Evolutionary conservation across 2,797 vertebrate species (phyloP), one percentile per base, ranked within the genome.

Genomic region (Enteromius treurensis): DNA sequence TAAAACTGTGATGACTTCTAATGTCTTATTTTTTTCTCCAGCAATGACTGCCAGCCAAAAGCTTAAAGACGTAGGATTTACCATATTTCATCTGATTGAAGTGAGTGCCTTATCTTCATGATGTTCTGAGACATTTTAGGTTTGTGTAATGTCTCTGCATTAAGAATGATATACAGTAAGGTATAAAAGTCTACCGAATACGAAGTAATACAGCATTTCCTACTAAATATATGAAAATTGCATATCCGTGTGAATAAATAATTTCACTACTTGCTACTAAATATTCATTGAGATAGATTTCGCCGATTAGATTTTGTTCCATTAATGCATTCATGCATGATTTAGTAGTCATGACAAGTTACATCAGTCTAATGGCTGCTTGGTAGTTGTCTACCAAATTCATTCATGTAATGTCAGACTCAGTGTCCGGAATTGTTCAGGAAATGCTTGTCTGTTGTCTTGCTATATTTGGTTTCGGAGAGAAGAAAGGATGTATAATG

Each of bases 261-360:
- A 87, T 80, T 64, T 70, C 40, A 76, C 45, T 62, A 67, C 64
- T 81, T 34, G 49, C 51, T 62, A 74, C 21, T 60, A 83, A 84
- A 89, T 70, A 84, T 85, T 85, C 51, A 78, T 76, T 42, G 51
- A 87, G 79, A 87, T 74, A 75, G 69, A 88, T 81, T 60, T 70
- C 42, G 4, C 53, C 13, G n/a, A 83, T 86, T 85, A 84, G 68
- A 79, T 67, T 51, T 49, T 15, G 15, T 75, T 65, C 40, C 23
- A 64, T 85, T 85, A 80, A 68, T 37, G 64, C 19, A 17, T 62
- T 78, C 47, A 78, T 74, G 45, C 13, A 60, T 73, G 79, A 81
- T 65, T 80, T 32, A 81, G 74, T 40, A 64, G 37, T 26, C 40
- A 64, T 29, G 58, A 64, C 55, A 64, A 64, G 14, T 15, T 64